Percentiles rank a stretch among this genome's conserved stretches.
phyloP scores from a whole-genome alignment of 2,797 vertebrate genomes.

The Coccyzus lansbergi region DNA sequence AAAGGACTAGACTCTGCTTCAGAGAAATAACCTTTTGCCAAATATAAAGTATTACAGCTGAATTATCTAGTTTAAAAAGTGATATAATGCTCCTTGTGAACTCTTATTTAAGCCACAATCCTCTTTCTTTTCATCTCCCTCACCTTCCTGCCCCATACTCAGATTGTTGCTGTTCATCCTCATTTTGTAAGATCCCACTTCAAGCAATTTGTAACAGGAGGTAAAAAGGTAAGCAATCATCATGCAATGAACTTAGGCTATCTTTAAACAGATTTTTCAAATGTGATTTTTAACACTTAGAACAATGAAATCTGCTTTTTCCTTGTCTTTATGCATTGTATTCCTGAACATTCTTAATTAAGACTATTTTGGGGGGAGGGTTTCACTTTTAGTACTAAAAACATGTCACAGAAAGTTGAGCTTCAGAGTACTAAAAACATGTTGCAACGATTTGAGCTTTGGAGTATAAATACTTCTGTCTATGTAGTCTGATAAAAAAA shows the following conservation, averaged over 20 bases:
- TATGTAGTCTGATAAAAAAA: not conserved
- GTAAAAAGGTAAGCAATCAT: constrained; percentile 88
- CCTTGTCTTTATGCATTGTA: not conserved
- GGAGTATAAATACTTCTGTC: not conserved
- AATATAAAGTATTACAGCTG: too few species aligned
- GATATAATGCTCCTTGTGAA: not conserved
- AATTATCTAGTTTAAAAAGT: not conserved
- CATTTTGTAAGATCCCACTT: constrained; percentile 92
- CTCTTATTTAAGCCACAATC: not conserved
- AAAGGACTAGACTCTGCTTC: not conserved
- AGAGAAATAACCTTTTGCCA: not conserved
- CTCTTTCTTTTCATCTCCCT: not conserved
- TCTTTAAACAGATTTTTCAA: not conserved
- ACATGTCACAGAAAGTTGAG: not conserved
- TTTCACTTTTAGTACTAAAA: not conserved
- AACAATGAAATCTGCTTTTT: not conserved
- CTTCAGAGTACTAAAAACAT: not conserved
- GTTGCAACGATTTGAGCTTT: not conserved
- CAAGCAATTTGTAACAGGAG: constrained; percentile 98
- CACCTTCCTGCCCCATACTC: not conserved
- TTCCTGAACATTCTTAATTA: not conserved
- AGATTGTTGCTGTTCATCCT: constrained; percentile 92
- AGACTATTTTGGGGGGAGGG: not conserved
- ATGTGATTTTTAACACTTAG: not conserved
- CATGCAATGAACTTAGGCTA: not conserved